Evolutionary conservation across 2,888 invertebrate species (phyloP), one percentile per base, ranked within the genome.

Genomic region (Prenolepis imparis): DNA sequence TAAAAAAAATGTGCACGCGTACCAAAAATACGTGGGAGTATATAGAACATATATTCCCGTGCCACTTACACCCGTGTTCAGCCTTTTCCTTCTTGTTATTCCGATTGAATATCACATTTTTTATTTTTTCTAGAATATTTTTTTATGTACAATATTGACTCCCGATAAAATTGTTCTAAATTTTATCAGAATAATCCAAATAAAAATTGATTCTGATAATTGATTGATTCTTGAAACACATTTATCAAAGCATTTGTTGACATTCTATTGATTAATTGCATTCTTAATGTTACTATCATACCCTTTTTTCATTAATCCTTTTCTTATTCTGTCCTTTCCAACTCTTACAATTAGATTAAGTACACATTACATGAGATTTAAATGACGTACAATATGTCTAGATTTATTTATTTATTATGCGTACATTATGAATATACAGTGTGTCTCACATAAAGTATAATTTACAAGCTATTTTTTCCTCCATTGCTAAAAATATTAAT

Each of bases 341-440:
- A 18, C 6, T 18, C 11, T 24, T 57, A n/a, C n/a, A n/a, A n/a
- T n/a, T n/a, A 44, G 44, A 5, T 39, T 21, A 21, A 18, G 11
- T 18, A 48, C n/a, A 48, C 48, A 36, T 36, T 21, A n/a, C 9
- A 11, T 70, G 36, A 15, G 21, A 55, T 15, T 55, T 12, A 41
- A 41, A 55, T 36, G 5, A 70, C 32, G 36, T 36, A 36, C 36
- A 18, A 36, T 57, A 39, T 11, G 18, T 11, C 39, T 39, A 28
- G 24, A 73, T 74, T 74, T 41, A 74, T 61, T 61, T 52, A 61
- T 6, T 18, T 61, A 61, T 32, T 63, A 36, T 24, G 24, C 9
- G 15, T 15, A n/a, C n/a, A 24, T 57, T 39, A 44, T 18, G 28
- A n/a, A 32, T 41, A 15, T 21, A 5, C 3, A 59, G 28, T 28